Evolutionary conservation across 2,888 invertebrate species (phyloP).

Genomic region (Leptinotarsa haldemani): DNA sequence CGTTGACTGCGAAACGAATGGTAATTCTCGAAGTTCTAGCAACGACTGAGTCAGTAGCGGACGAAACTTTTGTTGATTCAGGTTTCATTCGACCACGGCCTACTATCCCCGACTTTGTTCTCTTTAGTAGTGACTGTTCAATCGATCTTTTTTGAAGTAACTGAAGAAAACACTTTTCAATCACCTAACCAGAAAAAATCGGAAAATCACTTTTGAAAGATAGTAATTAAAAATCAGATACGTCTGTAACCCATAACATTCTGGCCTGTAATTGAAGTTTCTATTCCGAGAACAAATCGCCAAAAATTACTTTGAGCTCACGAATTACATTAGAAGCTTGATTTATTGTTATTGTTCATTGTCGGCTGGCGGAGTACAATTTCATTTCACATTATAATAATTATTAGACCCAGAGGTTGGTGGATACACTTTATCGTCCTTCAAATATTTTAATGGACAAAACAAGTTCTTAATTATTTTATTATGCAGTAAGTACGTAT

Average conservation of each 20-base stretch:
- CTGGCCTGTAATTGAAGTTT: slow-evolving; percentile 32
- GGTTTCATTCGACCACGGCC: too few relatives aligned
- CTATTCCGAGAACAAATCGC: slow-evolving; percentile 26
- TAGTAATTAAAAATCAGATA: too few relatives aligned
- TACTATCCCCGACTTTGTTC: too few relatives aligned
- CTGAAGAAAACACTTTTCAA: too few relatives aligned
- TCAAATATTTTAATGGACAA: slow-evolving; percentile 42
- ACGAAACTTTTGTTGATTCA: too few relatives aligned
- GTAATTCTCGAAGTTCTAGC: too few relatives aligned
- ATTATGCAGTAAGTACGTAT: slow-evolving; percentile 35
- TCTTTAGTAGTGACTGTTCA: too few relatives aligned
- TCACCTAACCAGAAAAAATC: too few relatives aligned
- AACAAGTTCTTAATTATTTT: slow-evolving; percentile 45
- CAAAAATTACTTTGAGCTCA: slow-evolving; percentile 40
- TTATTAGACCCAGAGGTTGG: slow-evolving; percentile 42
- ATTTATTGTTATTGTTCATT: slow-evolving; percentile 46
- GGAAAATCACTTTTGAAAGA: too few relatives aligned
- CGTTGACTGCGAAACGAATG: too few relatives aligned
- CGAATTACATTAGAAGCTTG: slow-evolving; percentile 45
- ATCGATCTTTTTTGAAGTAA: too few relatives aligned
- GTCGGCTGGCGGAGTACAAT: slow-evolving; percentile 41
- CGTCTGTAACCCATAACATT: slow-evolving; percentile 4
- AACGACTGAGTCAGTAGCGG: too few relatives aligned
- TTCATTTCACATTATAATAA: slow-evolving; percentile 45
- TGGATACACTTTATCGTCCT: slow-evolving; percentile 42